Conservation (phyloP, 2,113 vertebrate genomes). For the Empidonax traillii region DNA sequence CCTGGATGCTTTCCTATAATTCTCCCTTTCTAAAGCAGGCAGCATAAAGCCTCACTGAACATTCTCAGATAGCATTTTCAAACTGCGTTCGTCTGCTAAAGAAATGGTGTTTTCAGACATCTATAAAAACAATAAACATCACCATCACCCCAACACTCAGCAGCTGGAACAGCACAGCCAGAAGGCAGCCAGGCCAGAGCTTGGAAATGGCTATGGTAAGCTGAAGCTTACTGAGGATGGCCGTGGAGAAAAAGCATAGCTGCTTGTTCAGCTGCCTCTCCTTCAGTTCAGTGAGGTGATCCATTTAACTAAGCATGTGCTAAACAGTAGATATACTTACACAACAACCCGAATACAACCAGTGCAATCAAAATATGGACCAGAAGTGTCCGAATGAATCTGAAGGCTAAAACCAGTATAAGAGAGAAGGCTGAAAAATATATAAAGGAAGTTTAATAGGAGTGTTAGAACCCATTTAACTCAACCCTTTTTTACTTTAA, state of each 20-base stretch:
- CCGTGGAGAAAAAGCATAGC: background rate
- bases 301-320: background rate
- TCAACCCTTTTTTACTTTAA: background rate
- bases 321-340: slow-evolving; percentile 71
- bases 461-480: background rate
- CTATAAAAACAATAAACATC: background rate
- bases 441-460: background rate
- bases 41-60: background rate
- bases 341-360: slow-evolving; percentile 72
- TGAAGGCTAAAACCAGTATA: slow-evolving; percentile 70
- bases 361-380: slow-evolving; percentile 75
- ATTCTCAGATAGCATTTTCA: background rate
- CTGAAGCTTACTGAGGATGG: background rate
- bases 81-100: background rate
- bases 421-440: slow-evolving; percentile 74
- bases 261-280: background rate
- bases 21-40: background rate
- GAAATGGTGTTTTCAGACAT: background rate
- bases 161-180: background rate
- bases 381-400: slow-evolving; percentile 69
- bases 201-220: background rate
- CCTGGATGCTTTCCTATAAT: background rate
- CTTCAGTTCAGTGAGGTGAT: background rate
- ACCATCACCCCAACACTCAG: background rate
- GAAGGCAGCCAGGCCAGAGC: background rate